Evolutionary conservation across 2,113 vertebrate species (phyloP), one percentile per base, ranked within the genome.

Genomic region (Heteronetta atricapilla): DNA sequence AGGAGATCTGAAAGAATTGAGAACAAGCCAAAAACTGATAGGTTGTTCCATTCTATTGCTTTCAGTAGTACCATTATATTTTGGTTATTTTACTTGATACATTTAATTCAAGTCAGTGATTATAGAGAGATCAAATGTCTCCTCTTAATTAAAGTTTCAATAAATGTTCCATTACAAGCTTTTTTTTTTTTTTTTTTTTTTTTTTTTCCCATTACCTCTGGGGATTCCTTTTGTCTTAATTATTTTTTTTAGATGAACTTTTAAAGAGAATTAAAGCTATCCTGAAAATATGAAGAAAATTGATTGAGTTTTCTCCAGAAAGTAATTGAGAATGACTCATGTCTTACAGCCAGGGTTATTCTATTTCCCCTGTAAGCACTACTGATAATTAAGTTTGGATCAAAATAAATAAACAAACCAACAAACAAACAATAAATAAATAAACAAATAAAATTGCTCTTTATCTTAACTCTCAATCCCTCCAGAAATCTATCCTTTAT

Each of bases 101-200:
- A 52, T 84, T 95, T 81, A 90, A 84, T 78, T 92, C 38, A 64
- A 88, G 33, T 8, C 42, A 86, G 26, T 93, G 69, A 79, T 95
- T 93, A 86, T 15, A 88, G 42, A 88, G 28, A 64, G 73, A 84
- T 89, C 66, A 78, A 94, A n/a, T 75, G 20, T 72, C 50, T 90
- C 10, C 13, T 78, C 50, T 88, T 90, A 90, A 91, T 87, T 95
- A 94, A 86, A 19, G 13, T 13, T 90, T 83, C 76, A 69, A 4
- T 67, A 90, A 70, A 7, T 19, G 38, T 92, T 86, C 34, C 28
- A 59, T 88, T 86, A 86, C 7, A 77, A 67, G 3, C 11, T 11
- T 83, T 8, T 2, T 33, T 59, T 78, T 9, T 74, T 11, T 33
- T 20, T 5, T 7, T 8, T 15, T 34, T 62, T 4, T n/a, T 33